Evolutionary conservation across 2,888 invertebrate genomes (phyloP).

Genomic region (Spisula solida): DNA sequence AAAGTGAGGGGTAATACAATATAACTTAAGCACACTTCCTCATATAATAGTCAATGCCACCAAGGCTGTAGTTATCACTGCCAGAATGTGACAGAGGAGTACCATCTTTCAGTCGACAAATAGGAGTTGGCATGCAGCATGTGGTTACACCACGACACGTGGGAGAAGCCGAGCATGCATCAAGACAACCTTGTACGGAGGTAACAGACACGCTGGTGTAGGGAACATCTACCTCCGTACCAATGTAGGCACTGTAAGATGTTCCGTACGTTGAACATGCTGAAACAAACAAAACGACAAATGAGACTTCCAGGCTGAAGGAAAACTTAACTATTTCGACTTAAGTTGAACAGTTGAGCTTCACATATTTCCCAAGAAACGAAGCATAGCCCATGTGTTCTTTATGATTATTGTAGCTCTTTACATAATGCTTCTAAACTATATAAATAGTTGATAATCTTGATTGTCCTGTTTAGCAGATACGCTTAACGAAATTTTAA

Average conservation of each 20-base stretch:
- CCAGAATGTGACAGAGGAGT: background rate
- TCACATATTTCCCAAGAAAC: no score
- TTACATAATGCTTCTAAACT: no score
- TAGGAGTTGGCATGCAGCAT: background rate
- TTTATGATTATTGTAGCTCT: no score
- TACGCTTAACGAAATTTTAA: no score
- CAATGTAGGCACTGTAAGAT: background rate
- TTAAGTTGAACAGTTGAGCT: no score
- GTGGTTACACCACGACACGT: background rate
- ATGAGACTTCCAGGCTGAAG: no score
- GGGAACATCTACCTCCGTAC: background rate
- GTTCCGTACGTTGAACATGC: slow-evolving; percentile 16
- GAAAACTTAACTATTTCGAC: no score
- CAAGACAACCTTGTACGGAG: background rate
- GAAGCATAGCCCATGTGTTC: no score
- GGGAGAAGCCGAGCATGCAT: background rate
- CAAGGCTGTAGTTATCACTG: background rate
- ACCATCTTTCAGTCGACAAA: slow-evolving; percentile 17
- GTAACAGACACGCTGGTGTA: background rate
- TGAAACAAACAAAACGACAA: no score
- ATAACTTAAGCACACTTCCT: background rate
- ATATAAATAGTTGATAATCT: no score
- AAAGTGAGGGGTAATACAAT: no score
- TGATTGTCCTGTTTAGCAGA: no score
- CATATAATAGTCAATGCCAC: slow-evolving; percentile 5